Base-by-base conservation (phyloP, 2,113 vertebrate genomes). In the Hiodon alosoides region DNA sequence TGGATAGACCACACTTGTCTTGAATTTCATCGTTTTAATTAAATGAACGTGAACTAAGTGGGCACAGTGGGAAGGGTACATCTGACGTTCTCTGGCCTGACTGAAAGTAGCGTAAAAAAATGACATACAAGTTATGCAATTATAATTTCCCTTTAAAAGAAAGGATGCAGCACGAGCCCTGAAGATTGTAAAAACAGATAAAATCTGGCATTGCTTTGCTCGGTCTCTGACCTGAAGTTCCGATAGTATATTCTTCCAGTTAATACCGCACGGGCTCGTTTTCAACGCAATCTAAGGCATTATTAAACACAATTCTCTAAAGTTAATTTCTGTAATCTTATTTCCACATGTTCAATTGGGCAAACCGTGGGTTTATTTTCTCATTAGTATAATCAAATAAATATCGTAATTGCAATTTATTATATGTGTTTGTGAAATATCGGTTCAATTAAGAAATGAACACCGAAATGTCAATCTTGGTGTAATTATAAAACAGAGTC, bases 131-230 rank as follows among this genome's bases (percentile, higher is more conserved):
- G 31, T 31, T 31, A 31, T 31, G 31, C 31, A 31, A 31, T 31
- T 31, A 31, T 31, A 31, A 31, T 31, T 48, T 13, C n/a, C 17
- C 31, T 62, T 14, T 1, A 17, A 76, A 64, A 55, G 50, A 61
- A 51, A 73, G 70, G 48, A 73, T 72, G 69, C 11, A 48, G 62
- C 64, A 61, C 67, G 75, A 71, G 55, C 64, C 76, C 71, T 14
- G 53, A 47, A 73, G 76, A 67, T 77, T 59, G 61, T 66, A 66
- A 72, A 66, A 72, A 67, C 76, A 72, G 69, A 77, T 77, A n/a
- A 14, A 47, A 54, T 13, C 16, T 14, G 5, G 17, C 77, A 70
- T 57, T 57, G 57, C 50, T 50, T 58, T 65, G 52, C 16, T 69
- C 72, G 5, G 55, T 54, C 17, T 60, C 47, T 78, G 77, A 69